Base-by-base conservation (phyloP, 2,113 vertebrate genomes). In the Ptyas mucosa region DNA sequence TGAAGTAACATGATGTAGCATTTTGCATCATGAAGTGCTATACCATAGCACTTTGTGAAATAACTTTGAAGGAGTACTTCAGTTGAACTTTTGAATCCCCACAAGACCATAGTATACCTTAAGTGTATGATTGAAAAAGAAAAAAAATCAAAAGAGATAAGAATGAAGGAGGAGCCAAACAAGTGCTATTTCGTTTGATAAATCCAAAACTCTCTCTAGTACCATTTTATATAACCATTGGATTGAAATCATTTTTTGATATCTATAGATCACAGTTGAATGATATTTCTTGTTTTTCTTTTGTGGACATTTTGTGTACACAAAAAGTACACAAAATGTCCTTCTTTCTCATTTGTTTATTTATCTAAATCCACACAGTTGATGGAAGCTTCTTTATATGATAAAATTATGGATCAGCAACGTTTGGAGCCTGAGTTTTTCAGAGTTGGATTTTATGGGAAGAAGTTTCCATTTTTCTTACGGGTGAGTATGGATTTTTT, bases 401-500 rank as follows among this genome's bases (percentile, higher is more conserved):
- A 99, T 97, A 99, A 99, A 98, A 99, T 99, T 93, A 99, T 99
- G 99, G 99, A 99, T 97, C 99, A 99, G 95, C 99, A 99, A 92
- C 98, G 99, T 85, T 96, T 99, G 95, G 99, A 99, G 91, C 99
- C 99, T 0, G 99, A 99, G 95, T 99, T 99, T 97, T 99, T 99
- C 97, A 96, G 99, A 97, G 99, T 99, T 91, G 99, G 99, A 69
- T 99, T 99, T 97, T 99, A 99, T 61, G 99, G 99, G 14, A 99
- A 99, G 94, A 99, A 99, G 94, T 99, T 99, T 93, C 99, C 99
- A 69, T 99, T 99, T 97, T 99, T 99, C 97, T 96, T 99, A 93
- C 96, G 99, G 97, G 99, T 99, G 98, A 98, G 98, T 98, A 93
- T 92, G 61, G 69, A 87, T 7, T 53, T 11, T 90, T 58, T 39